Percentiles rank a stretch among this genome's conserved stretches.
These are phyloP conservation scores for Myodes glareolus DNA, from an alignment of 2,113 vertebrate genomes.

Conservation along the genomic window DNA sequence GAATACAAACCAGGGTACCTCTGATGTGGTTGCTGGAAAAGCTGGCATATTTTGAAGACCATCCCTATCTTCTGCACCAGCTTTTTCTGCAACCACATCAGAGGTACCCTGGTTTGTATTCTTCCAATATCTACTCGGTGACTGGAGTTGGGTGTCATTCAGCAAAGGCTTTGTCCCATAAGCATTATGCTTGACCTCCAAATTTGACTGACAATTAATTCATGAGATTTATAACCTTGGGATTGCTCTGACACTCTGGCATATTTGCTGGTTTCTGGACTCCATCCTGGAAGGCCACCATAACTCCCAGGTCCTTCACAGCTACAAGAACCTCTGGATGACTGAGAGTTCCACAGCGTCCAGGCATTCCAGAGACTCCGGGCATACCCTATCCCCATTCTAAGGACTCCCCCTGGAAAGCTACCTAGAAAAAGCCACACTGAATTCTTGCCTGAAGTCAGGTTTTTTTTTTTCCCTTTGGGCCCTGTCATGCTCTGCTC, in stretches of 20 bases:
- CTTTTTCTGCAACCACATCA: constrained; percentile 81
- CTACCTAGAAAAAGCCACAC: constrained; percentile 29
- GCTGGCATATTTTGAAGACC: no score
- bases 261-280: constrained; percentile 97
- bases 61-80: background rate
- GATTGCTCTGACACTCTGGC: constrained; percentile 96
- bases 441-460: background rate
- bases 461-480: background rate
- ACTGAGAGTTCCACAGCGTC: constrained; percentile 93
- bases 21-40: no score
- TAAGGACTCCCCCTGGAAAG: constrained; percentile 83
- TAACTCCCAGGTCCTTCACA: constrained; percentile 98
- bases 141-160: constrained; percentile 77
- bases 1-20: no score
- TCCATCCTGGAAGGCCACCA: constrained; percentile 97
- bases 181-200: constrained; percentile 86
- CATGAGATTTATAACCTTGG: constrained; percentile 97
- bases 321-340: constrained; percentile 96
- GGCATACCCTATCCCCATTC: constrained; percentile 83
- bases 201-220: constrained; percentile 96
- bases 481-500: background rate
- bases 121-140: constrained; percentile 84
- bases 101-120: constrained; percentile 86
- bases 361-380: constrained; percentile 92
- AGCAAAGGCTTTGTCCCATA: constrained; percentile 69